A percentile compares a stretch with the other conserved stretches of the same genome.
These are phyloP conservation scores for Trochalopteron elliotii DNA, from an alignment of 2,113 vertebrate genomes.

Conservation along the genomic window DNA sequence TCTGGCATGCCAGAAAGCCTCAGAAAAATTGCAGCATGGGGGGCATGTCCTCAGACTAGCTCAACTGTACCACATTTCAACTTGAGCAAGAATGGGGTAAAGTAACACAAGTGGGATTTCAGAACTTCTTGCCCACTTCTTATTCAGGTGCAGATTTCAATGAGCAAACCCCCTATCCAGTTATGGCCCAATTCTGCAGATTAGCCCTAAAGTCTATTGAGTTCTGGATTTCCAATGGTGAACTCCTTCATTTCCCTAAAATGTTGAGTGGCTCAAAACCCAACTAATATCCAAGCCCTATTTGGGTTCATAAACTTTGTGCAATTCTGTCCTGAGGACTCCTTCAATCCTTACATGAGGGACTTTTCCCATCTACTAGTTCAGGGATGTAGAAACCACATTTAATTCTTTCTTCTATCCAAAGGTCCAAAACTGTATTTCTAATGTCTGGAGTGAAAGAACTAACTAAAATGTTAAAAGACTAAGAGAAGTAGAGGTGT, in stretches of 20 bases:
- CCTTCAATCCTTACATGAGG: not conserved
- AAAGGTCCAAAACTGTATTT: not conserved
- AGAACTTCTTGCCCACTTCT: not conserved
- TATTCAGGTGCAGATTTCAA: not conserved
- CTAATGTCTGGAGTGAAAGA: not conserved
- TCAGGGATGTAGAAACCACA: not conserved
- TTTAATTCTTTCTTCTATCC: not conserved
- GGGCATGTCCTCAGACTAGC: not conserved
- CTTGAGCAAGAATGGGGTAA: not conserved
- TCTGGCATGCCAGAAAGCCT: not conserved
- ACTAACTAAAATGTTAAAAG: not conserved
- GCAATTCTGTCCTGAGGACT: not conserved
- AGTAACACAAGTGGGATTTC: not conserved
- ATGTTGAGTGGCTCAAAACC: not conserved
- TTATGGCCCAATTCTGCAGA: not conserved
- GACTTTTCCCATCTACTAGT: not conserved
- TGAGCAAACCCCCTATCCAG: not conserved
- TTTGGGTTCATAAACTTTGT: not conserved
- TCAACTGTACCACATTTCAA: not conserved
- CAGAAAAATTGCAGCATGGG: not conserved
- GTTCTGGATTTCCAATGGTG: not conserved
- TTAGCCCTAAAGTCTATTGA: not conserved
- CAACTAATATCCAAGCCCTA: not conserved
- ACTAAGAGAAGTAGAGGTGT: not conserved
- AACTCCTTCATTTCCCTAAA: not conserved